Evolutionary conservation across 1,140 invertebrate genomes (phyloP), one percentile per base, ranked within the genome.

Genomic region (Mya arenaria): DNA sequence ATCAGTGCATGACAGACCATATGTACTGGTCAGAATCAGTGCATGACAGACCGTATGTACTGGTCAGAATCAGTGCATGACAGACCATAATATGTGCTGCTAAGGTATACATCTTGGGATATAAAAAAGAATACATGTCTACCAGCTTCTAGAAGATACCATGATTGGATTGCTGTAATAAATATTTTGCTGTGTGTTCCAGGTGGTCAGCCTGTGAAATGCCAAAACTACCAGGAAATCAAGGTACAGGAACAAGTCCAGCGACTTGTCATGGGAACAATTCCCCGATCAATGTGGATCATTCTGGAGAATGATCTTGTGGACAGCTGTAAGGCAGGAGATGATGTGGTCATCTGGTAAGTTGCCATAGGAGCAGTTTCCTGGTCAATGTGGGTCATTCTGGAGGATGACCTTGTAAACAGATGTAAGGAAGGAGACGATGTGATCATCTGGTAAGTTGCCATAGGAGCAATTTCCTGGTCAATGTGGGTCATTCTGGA

Each of bases 151-250:
- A n/a, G n/a, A n/a, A n/a, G n/a, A n/a, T n/a, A n/a, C n/a, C n/a
- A n/a, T n/a, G n/a, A n/a, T n/a, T n/a, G 1, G 25, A 55, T 55
- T 55, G 8, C 48, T 55, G 19, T 55, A n/a, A n/a, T n/a, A n/a
- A n/a, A n/a, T n/a, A n/a, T n/a, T n/a, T n/a, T n/a, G n/a, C 15
- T 44, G 23, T 41, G 0, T 4, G 4, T 44, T 65, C 28, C 63
- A 92, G 92, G 87, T 71, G 73, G 85, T 41, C 84, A 84, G 36
- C 94, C 95, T 85, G 93, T 94, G 72, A 95, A 96, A 89, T 97
- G 95, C 89, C 95, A 95, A 85, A 97, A 98, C 94, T 98, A 97
- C 93, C 97, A 98, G 93, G 97, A 98, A 94, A 95, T 98, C 25
- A 97, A 97, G 94, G 94, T 94, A n/a, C 92, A 96, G 94, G 96